phyloP scores from a whole-genome alignment of 2,888 invertebrate genomes.

The Beris chalybata region DNA sequence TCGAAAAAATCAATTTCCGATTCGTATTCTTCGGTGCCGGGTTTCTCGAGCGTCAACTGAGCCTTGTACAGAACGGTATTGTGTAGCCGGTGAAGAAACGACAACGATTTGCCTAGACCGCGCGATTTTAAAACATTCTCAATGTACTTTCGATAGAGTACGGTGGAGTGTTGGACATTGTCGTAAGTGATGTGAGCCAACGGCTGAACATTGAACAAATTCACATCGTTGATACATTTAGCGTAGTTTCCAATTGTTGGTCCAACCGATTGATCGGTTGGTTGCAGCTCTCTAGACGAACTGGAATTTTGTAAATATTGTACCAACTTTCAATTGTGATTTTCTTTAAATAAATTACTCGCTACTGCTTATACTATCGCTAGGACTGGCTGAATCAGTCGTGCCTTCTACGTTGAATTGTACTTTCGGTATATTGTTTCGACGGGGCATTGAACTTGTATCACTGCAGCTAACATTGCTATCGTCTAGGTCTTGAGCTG shows the following conservation, averaged over 20 bases:
- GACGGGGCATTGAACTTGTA: slow-evolving; percentile 43
- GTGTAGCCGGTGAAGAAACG: slow-evolving; percentile 75
- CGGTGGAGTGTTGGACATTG: slow-evolving; percentile 58
- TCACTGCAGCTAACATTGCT: slow-evolving; percentile 49
- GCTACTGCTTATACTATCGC: slow-evolving; percentile 54
- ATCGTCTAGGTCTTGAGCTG: slow-evolving; percentile 51
- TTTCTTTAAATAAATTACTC: slow-evolving; percentile 45
- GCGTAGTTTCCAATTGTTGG: slow-evolving; percentile 40
- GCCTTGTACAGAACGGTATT: slow-evolving; percentile 70
- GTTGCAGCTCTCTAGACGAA: slow-evolving; percentile 23
- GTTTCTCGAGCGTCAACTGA: slow-evolving; percentile 68
- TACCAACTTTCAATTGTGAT: not conserved
- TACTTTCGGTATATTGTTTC: slow-evolving; percentile 46
- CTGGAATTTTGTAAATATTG: slow-evolving; percentile 17
- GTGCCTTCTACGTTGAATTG: slow-evolving; percentile 53
- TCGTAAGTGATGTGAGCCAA: slow-evolving; percentile 59
- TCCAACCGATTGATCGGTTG: slow-evolving; percentile 46
- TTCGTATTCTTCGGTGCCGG: slow-evolving; percentile 46
- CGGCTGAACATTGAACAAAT: slow-evolving; percentile 60
- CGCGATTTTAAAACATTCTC: slow-evolving; percentile 85
- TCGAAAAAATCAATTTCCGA: slow-evolving; percentile 57
- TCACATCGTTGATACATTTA: slow-evolving; percentile 48
- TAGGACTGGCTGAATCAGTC: slow-evolving; percentile 45
- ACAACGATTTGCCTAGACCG: slow-evolving; percentile 79
- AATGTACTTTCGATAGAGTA: slow-evolving; percentile 74